A percentile compares a stretch with the other conserved stretches of the same genome.
Conservation (phyloP, 2,888 invertebrate species). For the Cenopis cana region DNA sequence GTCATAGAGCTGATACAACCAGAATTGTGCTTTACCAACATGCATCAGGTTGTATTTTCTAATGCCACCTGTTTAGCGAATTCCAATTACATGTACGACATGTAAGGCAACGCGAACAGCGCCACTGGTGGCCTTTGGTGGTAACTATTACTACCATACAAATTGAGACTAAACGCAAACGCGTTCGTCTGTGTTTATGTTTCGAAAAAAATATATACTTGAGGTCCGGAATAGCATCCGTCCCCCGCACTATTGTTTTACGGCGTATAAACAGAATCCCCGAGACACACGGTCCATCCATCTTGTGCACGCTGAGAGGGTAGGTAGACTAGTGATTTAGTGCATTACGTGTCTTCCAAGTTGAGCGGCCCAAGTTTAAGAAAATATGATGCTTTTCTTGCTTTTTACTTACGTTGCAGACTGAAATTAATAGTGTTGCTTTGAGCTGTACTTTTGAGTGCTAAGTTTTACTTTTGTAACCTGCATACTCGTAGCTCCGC, state of each 20-base stretch:
- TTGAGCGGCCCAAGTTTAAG: background rate
- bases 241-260: conserved; percentile 23
- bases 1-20: too few species aligned
- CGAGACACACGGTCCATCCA: conserved; percentile 14
- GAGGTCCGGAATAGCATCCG: background rate
- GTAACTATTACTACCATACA: too few species aligned
- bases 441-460: background rate
- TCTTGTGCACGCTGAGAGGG: conserved; percentile 24
- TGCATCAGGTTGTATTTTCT: too few species aligned
- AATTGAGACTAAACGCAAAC: too few species aligned
- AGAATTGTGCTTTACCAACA: too few species aligned
- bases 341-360: conserved; percentile 9
- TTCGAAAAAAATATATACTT: background rate
- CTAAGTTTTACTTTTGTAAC: too few species aligned
- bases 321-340: background rate
- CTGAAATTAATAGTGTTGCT: background rate
- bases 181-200: background rate
- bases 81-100: too few species aligned
- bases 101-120: too few species aligned
- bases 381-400: background rate
- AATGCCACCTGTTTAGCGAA: too few species aligned
- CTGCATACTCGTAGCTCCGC: too few species aligned
- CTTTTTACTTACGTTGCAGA: background rate
- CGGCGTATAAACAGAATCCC: conserved; percentile 27
- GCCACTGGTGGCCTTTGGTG: too few species aligned